Evolutionary conservation across 2,888 invertebrate genomes (phyloP).

Genomic region (Seira sanloemensis): DNA sequence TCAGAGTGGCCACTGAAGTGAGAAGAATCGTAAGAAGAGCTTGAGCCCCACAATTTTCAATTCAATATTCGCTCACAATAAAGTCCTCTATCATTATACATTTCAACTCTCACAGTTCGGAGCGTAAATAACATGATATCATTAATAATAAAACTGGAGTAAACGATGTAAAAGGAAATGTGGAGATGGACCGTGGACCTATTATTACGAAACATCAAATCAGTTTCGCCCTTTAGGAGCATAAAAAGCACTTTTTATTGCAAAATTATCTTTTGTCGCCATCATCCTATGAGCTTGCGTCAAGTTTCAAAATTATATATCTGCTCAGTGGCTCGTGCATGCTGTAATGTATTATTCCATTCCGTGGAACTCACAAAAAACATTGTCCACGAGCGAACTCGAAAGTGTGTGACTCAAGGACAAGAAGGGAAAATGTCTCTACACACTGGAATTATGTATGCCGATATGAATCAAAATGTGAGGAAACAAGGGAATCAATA

Average conservation of each 20-base stretch:
- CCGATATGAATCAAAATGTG: conserved; percentile 22
- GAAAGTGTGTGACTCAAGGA: conserved; percentile 30
- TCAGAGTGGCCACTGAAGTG: neutral
- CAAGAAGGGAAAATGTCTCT: conserved; percentile 36
- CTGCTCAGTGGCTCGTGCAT: conserved; percentile 58
- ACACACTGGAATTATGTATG: neutral
- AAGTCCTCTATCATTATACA: conserved; percentile 58
- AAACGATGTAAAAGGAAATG: conserved; percentile 19
- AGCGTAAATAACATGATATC: conserved; percentile 22
- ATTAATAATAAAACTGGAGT: conserved; percentile 31
- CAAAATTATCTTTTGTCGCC: too few species aligned
- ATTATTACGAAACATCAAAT: neutral
- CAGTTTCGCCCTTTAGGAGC: too few species aligned
- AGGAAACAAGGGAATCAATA: conserved; percentile 4
- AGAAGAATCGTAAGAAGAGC: neutral
- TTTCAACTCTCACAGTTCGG: conserved; percentile 47
- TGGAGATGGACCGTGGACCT: neutral
- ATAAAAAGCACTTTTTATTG: too few species aligned
- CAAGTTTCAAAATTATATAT: neutral
- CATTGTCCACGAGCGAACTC: too few species aligned
- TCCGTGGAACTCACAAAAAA: neutral
- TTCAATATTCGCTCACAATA: too few species aligned
- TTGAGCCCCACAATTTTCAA: too few species aligned
- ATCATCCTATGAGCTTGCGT: too few species aligned
- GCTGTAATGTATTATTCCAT: conserved; percentile 35